Evolutionary conservation across 2,797 vertebrate species (phyloP).

Genomic region (Lophius americanus): DNA sequence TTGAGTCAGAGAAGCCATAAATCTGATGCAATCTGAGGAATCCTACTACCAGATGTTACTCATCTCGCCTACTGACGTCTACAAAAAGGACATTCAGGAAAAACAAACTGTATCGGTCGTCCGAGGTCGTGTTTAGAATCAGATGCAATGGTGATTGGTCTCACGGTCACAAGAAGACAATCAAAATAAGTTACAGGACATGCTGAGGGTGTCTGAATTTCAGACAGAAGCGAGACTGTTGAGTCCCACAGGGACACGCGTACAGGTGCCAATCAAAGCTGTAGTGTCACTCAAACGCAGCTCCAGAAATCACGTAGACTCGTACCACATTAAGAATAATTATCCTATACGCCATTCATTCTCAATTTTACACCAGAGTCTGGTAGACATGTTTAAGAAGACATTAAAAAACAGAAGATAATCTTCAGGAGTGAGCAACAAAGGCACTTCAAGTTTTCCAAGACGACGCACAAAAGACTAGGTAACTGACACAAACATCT

Average conservation of each 20-base stretch:
- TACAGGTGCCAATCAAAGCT: conserved; percentile 52
- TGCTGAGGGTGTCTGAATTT: conserved; percentile 79
- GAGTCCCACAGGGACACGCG: conserved; percentile 76
- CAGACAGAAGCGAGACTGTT: conserved; percentile 73
- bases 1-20: conserved; percentile 36
- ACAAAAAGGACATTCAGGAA: no score
- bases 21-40: conserved; percentile 33
- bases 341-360: conserved; percentile 29
- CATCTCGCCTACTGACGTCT: no score
- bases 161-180: conserved; percentile 45
- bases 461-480: conserved; percentile 18
- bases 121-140: conserved; percentile 19
- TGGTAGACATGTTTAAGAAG: conserved; percentile 23
- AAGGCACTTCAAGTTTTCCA: conserved; percentile 79
- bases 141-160: conserved; percentile 18
- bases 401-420: conserved; percentile 23
- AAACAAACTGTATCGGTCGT: background rate
- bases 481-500: conserved; percentile 16
- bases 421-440: conserved; percentile 58
- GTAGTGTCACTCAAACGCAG: conserved; percentile 22
- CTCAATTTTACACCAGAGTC: conserved; percentile 30
- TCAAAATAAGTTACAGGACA: conserved; percentile 70
- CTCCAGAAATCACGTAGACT: conserved; percentile 30
- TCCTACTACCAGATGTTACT: background rate
- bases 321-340: conserved; percentile 23